Percentiles rank a stretch among this genome's conserved stretches.
Evolutionary conservation across 53 echinoderm and acorn worm genomes (phyloP).

Genomic region (Holothuria scabra): DNA sequence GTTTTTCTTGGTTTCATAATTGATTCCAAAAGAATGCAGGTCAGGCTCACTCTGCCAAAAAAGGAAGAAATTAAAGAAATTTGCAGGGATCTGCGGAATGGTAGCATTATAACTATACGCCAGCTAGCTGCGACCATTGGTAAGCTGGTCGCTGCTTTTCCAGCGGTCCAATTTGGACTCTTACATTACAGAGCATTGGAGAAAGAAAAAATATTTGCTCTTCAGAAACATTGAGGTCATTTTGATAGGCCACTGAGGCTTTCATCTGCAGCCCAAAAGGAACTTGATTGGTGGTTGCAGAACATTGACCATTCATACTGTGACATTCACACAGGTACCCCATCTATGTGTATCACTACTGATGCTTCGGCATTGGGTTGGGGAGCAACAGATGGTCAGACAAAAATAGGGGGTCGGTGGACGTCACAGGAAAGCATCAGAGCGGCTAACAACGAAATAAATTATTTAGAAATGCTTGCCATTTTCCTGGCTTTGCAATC

Average conservation of each 20-base stretch:
- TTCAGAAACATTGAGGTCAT: constrained; percentile 15
- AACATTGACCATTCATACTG: neutral
- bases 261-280: neutral
- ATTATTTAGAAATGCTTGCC: constrained; percentile 67
- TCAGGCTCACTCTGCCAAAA: constrained; percentile 15
- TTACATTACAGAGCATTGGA: constrained; percentile 13
- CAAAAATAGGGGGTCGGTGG: constrained; percentile 19
- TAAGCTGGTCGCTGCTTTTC: constrained; percentile 19
- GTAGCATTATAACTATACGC: neutral
- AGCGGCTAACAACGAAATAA: constrained; percentile 52
- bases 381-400: constrained; percentile 6
- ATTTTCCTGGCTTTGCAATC: constrained; percentile 59
- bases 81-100: constrained; percentile 19
- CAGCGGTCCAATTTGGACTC: constrained; percentile 31
- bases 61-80: constrained; percentile 52
- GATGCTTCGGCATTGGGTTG: constrained; percentile 9
- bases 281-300: constrained; percentile 17
- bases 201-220: constrained; percentile 13
- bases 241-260: constrained; percentile 19
- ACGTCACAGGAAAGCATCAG: neutral
- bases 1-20: constrained; percentile 61
- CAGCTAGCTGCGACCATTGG: neutral
- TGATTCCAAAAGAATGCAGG: constrained; percentile 52
- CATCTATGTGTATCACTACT: neutral
- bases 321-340: neutral